phyloP scores from a whole-genome alignment of 1,140 invertebrate genomes.

The Lutraria rhynchaena region DNA sequence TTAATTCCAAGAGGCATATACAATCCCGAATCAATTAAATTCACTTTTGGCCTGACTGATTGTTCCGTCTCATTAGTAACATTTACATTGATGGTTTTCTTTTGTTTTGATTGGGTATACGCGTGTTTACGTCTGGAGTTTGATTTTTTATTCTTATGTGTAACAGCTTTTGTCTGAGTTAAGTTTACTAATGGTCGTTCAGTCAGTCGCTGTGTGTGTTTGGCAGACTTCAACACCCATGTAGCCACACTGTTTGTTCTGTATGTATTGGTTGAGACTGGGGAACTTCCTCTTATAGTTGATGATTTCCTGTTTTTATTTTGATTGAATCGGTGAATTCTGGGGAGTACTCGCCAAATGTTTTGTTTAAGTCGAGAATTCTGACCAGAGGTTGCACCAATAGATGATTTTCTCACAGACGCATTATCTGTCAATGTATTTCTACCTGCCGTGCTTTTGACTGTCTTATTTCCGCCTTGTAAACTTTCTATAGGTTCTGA shows the following conservation, averaged over 20 bases:
- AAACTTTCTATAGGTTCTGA: too few species aligned
- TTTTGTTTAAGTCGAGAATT: background rate
- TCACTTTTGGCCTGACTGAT: background rate
- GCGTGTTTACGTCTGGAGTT: background rate
- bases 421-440: too few species aligned
- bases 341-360: conserved; percentile 41
- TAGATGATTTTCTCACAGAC: too few species aligned
- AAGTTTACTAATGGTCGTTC: background rate
- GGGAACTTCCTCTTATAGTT: background rate
- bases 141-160: background rate
- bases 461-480: too few species aligned
- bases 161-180: background rate
- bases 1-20: conserved; percentile 38
- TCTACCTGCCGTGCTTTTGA: too few species aligned
- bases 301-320: background rate
- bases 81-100: background rate
- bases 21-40: conserved; percentile 41
- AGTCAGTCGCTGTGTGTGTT: background rate
- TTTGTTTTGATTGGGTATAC: background rate
- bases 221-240: conserved; percentile 34
- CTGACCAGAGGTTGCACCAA: background rate
- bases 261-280: background rate
- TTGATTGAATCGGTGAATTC: conserved; percentile 41
- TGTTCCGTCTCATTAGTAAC: background rate
- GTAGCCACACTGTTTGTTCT: conserved; percentile 22